These are phyloP conservation scores for Hucho hucho DNA, from an alignment of 2,113 vertebrate species.

Conservation along the genomic window DNA sequence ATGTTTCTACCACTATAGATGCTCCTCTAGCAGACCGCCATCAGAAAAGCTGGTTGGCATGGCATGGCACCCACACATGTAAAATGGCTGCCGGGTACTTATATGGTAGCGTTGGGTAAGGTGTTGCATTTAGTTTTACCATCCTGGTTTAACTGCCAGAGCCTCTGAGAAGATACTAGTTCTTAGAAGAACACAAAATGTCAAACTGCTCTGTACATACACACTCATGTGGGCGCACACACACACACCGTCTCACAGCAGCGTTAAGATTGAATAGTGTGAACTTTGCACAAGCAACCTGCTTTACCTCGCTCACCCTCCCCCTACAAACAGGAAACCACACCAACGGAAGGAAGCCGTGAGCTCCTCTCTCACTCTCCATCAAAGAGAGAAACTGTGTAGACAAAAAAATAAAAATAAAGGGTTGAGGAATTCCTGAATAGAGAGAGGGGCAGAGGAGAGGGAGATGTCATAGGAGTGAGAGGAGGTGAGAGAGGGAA, in stretches of 20 bases:
- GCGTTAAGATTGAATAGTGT: constrained; percentile 27
- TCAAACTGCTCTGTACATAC: not conserved
- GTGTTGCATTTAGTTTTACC: no score
- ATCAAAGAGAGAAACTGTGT: not conserved
- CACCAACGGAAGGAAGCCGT: constrained; percentile 55
- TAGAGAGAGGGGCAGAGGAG: not conserved
- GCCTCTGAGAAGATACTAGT: not conserved
- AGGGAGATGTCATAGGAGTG: not conserved
- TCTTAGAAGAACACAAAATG: constrained; percentile 1
- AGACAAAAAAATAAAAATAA: not conserved
- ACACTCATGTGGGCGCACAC: not conserved
- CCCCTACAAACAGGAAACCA: constrained; percentile 77
- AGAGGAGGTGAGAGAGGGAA: not conserved
- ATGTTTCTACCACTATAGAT: not conserved
- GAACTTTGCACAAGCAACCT: constrained; percentile 52
- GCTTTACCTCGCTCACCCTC: constrained; percentile 33
- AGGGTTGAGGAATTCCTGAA: not conserved
- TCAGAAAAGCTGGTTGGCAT: not conserved
- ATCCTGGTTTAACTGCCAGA: no score
- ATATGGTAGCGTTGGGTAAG: not conserved
- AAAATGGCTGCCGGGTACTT: not conserved
- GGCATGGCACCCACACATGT: not conserved
- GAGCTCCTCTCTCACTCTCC: constrained; percentile 28
- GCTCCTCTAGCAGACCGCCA: not conserved
- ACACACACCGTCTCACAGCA: not conserved